A percentile compares a stretch with the other conserved stretches of the same genome.
These are phyloP conservation scores for Argyresthia goedartella DNA, from an alignment of 2,888 invertebrate genomes.

Conservation along the genomic window DNA sequence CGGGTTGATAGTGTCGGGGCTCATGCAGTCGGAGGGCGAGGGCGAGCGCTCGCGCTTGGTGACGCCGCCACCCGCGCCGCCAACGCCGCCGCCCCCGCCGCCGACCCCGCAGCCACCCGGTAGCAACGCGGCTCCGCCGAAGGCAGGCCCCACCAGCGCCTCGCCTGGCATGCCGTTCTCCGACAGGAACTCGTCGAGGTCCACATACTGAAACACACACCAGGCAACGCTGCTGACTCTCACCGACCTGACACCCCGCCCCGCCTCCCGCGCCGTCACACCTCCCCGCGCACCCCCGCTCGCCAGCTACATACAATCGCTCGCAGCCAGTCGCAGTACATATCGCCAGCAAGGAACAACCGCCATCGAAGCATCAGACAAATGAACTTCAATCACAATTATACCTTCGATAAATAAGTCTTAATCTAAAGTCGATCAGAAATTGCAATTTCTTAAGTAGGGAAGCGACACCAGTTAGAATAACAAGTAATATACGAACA, in stretches of 20 bases:
- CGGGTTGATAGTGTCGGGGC: constrained; percentile 89
- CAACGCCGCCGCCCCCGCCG: constrained; percentile 23
- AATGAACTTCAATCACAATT: not conserved
- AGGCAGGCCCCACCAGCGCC: constrained; percentile 74
- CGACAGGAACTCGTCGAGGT: constrained; percentile 96
- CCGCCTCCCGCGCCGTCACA: constrained; percentile 18
- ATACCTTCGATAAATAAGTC: not conserved
- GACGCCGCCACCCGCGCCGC: constrained; percentile 74
- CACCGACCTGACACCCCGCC: not conserved
- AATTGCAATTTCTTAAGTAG: too few species aligned
- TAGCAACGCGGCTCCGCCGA: constrained; percentile 69
- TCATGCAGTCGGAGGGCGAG: constrained; percentile 90
- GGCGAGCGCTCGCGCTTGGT: constrained; percentile 90
- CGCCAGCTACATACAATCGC: constrained; percentile 7
- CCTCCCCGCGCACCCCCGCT: constrained; percentile 16
- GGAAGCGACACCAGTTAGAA: not conserved
- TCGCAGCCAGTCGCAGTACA: constrained; percentile 6
- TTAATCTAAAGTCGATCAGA: not conserved
- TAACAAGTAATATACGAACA: not conserved
- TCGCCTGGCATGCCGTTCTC: constrained; percentile 95
- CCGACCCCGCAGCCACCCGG: constrained; percentile 71
- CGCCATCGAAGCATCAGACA: not conserved
- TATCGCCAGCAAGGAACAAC: not conserved
- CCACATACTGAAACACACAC: constrained; percentile 85
- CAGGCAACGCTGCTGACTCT: not conserved